Base-by-base conservation (phyloP, 1,140 invertebrate genomes). In the Heliconius nattereri region DNA sequence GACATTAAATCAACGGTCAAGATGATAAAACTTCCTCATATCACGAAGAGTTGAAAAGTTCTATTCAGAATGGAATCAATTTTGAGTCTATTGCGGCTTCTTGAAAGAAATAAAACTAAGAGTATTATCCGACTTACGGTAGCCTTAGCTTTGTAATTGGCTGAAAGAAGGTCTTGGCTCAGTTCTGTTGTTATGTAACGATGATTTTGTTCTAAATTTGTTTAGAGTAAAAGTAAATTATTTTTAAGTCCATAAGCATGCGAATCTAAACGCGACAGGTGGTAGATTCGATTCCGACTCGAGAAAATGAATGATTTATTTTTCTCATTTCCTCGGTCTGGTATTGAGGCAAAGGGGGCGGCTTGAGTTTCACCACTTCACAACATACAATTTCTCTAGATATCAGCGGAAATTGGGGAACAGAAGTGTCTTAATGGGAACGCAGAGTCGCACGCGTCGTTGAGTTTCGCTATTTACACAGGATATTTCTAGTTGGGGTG, bases 21-120 rank as follows among this genome's bases (percentile, higher is more conserved):
- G 54, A 23, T 11, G 8, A 9, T 60, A 60, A 60, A 60, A 60
- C 9, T 23, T 60, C n/a, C 20, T 60, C 54, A 26, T 60, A 23
- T 60, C 49, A 2, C 49, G 19, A 20, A 20, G 19, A 52, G 1
- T 52, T 20, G 5, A 19, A 52, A 20, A 52, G 49, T 57, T 57
- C 23, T 23, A 23, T 23, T 57, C 54, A 57, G n/a, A 23, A n/a
- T n/a, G 52, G 13, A 45, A 60, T 60, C 54, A 60, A 60, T 60
- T 23, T 60, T 23, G 54, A 9, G 23, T 26, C 23, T 29, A 66
- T 66, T 66, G 26, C 26, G 26, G 23, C 13, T 16, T 66, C 60
- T 66, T 66, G 26, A 66, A 66, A 23, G 60, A 66, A 29, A 66
- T 66, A 29, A n/a, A 66, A 66, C 26, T 29, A 66, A 66, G 23